These are phyloP conservation scores for Drosophila neutralis DNA, from an alignment of 2,888 invertebrate genomes.

Conservation along the genomic window DNA sequence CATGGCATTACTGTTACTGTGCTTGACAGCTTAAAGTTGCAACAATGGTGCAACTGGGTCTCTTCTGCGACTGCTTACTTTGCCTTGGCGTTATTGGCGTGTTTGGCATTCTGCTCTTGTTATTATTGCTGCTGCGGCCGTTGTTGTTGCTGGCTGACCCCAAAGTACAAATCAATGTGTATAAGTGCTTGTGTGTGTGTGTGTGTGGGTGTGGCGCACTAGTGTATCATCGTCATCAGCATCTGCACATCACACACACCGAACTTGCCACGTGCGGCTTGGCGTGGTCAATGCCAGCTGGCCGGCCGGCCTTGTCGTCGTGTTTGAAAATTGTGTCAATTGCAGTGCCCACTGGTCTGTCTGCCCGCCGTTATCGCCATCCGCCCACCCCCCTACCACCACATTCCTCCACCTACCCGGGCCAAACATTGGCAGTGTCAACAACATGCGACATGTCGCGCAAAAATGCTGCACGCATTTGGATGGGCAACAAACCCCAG, in stretches of 20 bases:
- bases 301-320: conserved; percentile 72
- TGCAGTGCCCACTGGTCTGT: conserved; percentile 62
- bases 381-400: background rate
- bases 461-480: conserved; percentile 57
- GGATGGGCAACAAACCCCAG: conserved; percentile 16
- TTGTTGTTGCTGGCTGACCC: conserved; percentile 67
- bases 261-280: conserved; percentile 61
- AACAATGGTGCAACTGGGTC: conserved; percentile 27
- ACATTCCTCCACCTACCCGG: background rate
- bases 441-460: conserved; percentile 74
- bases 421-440: conserved; percentile 61
- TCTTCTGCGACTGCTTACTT: conserved; percentile 22
- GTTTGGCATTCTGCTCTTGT: conserved; percentile 58
- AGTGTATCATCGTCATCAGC: conserved; percentile 35
- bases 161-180: conserved; percentile 75
- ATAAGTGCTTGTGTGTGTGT: conserved; percentile 37
- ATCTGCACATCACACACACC: conserved; percentile 46
- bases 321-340: conserved; percentile 77
- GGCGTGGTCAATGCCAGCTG: conserved; percentile 71
- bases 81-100: conserved; percentile 63
- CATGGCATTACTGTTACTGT: background rate
- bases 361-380: background rate
- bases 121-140: background rate
- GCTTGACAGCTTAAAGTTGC: background rate
- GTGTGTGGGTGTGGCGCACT: conserved; percentile 34